phyloP scores from a whole-genome alignment of 1,140 invertebrate species.

The Triops longicaudatus region DNA sequence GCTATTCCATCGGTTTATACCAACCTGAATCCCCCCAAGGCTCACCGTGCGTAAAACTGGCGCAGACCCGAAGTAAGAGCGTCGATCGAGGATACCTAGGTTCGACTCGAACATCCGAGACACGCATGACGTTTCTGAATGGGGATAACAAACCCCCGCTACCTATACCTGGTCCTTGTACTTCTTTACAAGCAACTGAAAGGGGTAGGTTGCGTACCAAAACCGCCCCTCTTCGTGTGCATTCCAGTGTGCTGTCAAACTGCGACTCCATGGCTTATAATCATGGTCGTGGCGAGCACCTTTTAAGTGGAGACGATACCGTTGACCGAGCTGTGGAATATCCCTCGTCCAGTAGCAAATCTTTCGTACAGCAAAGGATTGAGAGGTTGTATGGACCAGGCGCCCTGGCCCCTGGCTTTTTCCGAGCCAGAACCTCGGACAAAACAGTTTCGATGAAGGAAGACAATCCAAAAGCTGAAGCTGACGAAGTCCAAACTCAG shows the following conservation, averaged over 20 bases:
- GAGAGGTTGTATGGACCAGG: conserved; percentile 77
- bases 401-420: conserved; percentile 70
- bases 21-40: conserved; percentile 19
- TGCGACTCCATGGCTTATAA: background rate
- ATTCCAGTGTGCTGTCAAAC: conserved; percentile 14
- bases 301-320: conserved; percentile 17
- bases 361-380: conserved; percentile 78
- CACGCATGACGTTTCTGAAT: background rate
- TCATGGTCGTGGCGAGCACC: background rate
- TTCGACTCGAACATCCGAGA: conserved; percentile 16
- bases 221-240: background rate
- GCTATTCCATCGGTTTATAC: conserved; percentile 33
- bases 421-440: conserved; percentile 36
- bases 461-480: conserved; percentile 22
- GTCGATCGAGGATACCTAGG: conserved; percentile 27
- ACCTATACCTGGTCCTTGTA: background rate
- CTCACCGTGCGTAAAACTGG: conserved; percentile 10
- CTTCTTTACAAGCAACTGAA: background rate
- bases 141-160: background rate
- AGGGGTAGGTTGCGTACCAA: conserved; percentile 17
- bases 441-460: conserved; percentile 27
- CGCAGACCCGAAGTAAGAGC: conserved; percentile 26
- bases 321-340: background rate
- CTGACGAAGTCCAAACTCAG: conserved; percentile 28
- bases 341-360: conserved; percentile 38